Percentiles rank a stretch among this genome's conserved stretches.
Evolutionary conservation across 2,888 invertebrate species (phyloP).

Genomic region (Myopa tessellatipennis): DNA sequence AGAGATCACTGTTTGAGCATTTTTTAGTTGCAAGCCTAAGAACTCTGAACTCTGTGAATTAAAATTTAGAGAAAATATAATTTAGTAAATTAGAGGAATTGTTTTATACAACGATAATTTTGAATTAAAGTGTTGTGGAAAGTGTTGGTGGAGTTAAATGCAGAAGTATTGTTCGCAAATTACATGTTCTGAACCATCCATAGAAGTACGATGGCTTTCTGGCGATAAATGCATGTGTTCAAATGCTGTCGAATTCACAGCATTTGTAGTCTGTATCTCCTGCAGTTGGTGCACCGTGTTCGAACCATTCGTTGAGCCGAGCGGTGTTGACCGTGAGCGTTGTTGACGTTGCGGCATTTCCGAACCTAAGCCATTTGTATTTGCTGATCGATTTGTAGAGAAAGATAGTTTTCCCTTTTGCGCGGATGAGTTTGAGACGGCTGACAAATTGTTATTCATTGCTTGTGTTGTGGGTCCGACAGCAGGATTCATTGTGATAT

Average conservation of each 20-base stretch:
- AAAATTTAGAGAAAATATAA: slow-evolving; percentile 10
- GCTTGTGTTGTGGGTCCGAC: neutral
- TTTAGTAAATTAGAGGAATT: neutral
- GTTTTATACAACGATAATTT: neutral
- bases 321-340: slow-evolving; percentile 42
- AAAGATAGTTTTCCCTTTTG: slow-evolving; percentile 1
- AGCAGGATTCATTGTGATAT: slow-evolving; percentile 51
- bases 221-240: slow-evolving; percentile 52
- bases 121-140: neutral
- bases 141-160: neutral
- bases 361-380: neutral
- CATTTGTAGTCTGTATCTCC: slow-evolving; percentile 59
- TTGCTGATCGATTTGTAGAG: slow-evolving; percentile 24
- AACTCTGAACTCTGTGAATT: slow-evolving; percentile 66
- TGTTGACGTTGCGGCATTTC: slow-evolving; percentile 22
- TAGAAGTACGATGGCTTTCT: slow-evolving; percentile 59
- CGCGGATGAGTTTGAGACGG: slow-evolving; percentile 9
- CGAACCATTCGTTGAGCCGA: slow-evolving; percentile 41
- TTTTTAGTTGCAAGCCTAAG: slow-evolving; percentile 66
- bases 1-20: slow-evolving; percentile 68
- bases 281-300: slow-evolving; percentile 58
- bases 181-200: slow-evolving; percentile 68
- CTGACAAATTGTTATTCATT: neutral
- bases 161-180: slow-evolving; percentile 39
- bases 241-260: slow-evolving; percentile 57